Percentiles rank a stretch among this genome's conserved stretches.
Evolutionary conservation across 2,888 invertebrate species (phyloP).

Genomic region (Timema podura): DNA sequence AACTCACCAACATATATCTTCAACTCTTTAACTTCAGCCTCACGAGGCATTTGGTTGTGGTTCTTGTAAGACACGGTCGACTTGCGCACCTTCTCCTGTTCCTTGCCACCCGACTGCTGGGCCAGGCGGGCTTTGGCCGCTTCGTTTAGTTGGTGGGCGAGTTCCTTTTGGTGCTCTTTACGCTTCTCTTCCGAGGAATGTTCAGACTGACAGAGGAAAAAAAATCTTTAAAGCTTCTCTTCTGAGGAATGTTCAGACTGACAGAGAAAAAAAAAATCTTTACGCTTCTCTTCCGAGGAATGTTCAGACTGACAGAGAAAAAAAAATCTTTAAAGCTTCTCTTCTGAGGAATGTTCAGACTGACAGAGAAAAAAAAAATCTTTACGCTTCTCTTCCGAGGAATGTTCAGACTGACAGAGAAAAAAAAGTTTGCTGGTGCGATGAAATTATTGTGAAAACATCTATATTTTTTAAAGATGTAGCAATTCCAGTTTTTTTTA

Average conservation of each 20-base stretch:
- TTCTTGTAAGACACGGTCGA: slow-evolving; percentile 94
- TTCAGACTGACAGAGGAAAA: slow-evolving; percentile 78
- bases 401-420: too few species aligned
- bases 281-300: slow-evolving; percentile 95
- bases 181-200: slow-evolving; percentile 96
- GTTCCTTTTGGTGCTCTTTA: slow-evolving; percentile 92
- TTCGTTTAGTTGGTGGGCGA: slow-evolving; percentile 86
- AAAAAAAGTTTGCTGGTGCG: too few species aligned
- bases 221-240: slow-evolving; percentile 93
- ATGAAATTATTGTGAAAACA: too few species aligned
- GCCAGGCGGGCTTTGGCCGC: slow-evolving; percentile 89
- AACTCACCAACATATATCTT: slow-evolving; percentile 89
- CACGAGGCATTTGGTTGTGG: slow-evolving; percentile 87
- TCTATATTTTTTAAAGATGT: too few species aligned
- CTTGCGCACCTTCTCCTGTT: slow-evolving; percentile 85
- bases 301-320: slow-evolving; percentile 82
- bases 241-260: slow-evolving; percentile 90
- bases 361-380: too few species aligned
- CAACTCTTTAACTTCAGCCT: slow-evolving; percentile 86
- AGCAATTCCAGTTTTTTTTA: too few species aligned
- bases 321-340: slow-evolving; percentile 94
- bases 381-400: too few species aligned
- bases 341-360: slow-evolving; percentile 93
- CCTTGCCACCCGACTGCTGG: slow-evolving; percentile 79
- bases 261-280: too few species aligned